Conservation (phyloP, 2,113 vertebrate genomes). For the Grammomys surdaster region DNA sequence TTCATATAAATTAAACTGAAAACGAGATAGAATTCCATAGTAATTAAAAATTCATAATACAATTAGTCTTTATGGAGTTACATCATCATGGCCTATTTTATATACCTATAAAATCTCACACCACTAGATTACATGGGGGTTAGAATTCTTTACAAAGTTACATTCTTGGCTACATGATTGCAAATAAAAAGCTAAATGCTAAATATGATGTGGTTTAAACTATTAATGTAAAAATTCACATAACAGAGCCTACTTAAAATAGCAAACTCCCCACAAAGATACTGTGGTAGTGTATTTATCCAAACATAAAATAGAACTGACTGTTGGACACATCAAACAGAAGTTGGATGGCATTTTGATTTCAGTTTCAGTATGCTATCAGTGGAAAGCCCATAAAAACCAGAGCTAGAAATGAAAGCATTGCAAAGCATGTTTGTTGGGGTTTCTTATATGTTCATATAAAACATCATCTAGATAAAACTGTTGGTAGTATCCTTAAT, state of each 20-base stretch:
- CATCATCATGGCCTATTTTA: neutral
- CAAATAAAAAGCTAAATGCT: slow-evolving; percentile 12
- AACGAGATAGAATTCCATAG: neutral
- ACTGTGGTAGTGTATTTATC: neutral
- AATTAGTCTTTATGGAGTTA: neutral
- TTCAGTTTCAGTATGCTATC: neutral
- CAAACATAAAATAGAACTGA: neutral
- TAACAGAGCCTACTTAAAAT: neutral
- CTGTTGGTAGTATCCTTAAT: neutral
- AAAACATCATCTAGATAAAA: neutral
- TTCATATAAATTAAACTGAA: slow-evolving; percentile 29
- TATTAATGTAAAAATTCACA: neutral
- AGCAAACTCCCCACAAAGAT: neutral
- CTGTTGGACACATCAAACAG: neutral
- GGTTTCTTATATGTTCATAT: neutral
- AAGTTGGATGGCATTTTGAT: neutral
- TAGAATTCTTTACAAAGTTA: neutral
- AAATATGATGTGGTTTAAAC: neutral
- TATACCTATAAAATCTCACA: neutral
- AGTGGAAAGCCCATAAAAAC: neutral
- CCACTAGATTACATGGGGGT: neutral
- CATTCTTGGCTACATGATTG: neutral
- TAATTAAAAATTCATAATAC: neutral
- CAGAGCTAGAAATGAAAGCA: neutral
- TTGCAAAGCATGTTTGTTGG: neutral